A percentile compares a stretch with the other conserved stretches of the same genome.
phyloP scores from a whole-genome alignment of 1,140 invertebrate species.

The Helicoverpa zea region DNA sequence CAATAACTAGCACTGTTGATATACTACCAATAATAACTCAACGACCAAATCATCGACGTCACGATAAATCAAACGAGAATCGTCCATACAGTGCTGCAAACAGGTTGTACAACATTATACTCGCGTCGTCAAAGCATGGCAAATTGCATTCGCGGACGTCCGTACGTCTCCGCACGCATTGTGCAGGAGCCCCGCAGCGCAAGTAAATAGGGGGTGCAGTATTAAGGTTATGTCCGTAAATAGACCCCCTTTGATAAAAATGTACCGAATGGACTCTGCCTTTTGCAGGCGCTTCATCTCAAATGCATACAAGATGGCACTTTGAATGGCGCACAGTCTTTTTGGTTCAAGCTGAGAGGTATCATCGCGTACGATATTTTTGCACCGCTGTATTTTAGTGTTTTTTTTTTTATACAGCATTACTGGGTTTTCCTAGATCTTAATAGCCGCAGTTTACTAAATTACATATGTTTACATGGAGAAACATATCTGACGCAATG shows the following conservation, averaged over 20 bases:
- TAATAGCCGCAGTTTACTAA: no score
- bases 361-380: not conserved
- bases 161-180: conserved; percentile 16
- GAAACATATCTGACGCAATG: no score
- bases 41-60: no score
- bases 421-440: no score
- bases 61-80: not conserved
- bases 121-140: conserved; percentile 16
- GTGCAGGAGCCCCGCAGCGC: conserved; percentile 9
- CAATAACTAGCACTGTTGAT: no score
- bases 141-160: conserved; percentile 24
- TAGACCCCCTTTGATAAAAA: conserved; percentile 38
- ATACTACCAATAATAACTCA: no score
- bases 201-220: conserved; percentile 31
- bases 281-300: conserved; percentile 29
- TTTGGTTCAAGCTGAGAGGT: no score
- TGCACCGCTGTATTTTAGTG: no score
- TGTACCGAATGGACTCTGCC: conserved; percentile 32
- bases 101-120: conserved; percentile 9
- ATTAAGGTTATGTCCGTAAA: conserved; percentile 35
- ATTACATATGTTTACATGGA: no score
- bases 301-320: conserved; percentile 11
- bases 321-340: not conserved
- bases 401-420: no score
- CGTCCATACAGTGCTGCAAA: not conserved